Base-by-base conservation (phyloP, 2,888 invertebrate genomes). In the Ceramica pisi region DNA sequence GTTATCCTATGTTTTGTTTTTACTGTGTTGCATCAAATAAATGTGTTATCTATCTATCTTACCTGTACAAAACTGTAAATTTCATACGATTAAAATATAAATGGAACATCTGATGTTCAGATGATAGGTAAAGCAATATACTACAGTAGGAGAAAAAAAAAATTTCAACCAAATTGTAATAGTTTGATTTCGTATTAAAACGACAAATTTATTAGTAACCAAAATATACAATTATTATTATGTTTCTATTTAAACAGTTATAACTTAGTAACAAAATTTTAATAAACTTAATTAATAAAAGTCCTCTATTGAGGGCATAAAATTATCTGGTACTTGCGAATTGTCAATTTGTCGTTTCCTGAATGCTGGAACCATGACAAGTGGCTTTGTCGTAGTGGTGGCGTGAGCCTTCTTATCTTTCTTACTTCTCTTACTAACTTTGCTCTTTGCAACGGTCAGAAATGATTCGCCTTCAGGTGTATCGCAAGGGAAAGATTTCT, bases 251-350 rank as follows among this genome's bases (percentile, higher is more conserved):
- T 19, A 56, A 26, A 48, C 26, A 81, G 3, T 75, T 12, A 31
- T 21, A 80, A 35, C 16, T 9, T 16, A 48, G 2, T 31, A 51
- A n/a, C 38, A 21, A 38, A 48, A 26, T 19, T 31, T 60, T 31
- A 21, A 35, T 50, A 21, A 23, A 44, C 7, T 31, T 23, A 65
- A 31, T 78, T 71, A 86, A 62, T 87, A 89, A 56, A 90, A 66
- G 38, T 94, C 92, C 82, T 94, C 94, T 74, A 93, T 86, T 2
- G 94, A 94, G 1, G 91, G 85, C 90, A 92, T 91, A 50, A 90
- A 90, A 83, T 89, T 91, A 75, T 94, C 94, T 9, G 90, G 85
- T 59, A 90, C 78, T 65, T 92, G 89, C 21, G 88, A 87, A 75
- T 88, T 88, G 51, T 94, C 92, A 7, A 88, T 80, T 63, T 93